phyloP scores from a whole-genome alignment of 2,797 vertebrate genomes.

The Enteromius radiatus region DNA sequence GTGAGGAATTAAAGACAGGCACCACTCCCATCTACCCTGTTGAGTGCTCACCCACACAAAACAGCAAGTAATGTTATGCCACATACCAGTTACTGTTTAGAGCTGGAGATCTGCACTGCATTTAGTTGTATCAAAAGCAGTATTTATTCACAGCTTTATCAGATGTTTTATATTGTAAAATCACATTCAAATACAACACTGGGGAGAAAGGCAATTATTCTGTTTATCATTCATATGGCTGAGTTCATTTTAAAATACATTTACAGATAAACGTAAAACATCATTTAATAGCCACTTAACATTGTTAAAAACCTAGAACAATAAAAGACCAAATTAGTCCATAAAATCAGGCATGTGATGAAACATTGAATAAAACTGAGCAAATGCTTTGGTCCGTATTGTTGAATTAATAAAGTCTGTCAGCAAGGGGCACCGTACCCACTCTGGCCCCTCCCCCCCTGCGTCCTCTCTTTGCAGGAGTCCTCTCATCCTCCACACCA shows the following conservation, averaged over 20 bases:
- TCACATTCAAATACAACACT: conserved; percentile 19
- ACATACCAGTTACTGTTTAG: conserved; percentile 53
- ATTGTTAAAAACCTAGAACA: background rate
- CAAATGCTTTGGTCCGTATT: conserved; percentile 15
- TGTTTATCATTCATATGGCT: conserved; percentile 1
- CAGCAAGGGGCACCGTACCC: conserved; percentile 73
- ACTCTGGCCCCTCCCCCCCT: conserved; percentile 78
- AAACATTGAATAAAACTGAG: background rate
- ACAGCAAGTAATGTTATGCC: conserved; percentile 5
- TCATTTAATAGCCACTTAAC: conserved; percentile 34
- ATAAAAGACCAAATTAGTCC: background rate
- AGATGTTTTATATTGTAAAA: conserved; percentile 38
- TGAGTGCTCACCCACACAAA: conserved; percentile 37
- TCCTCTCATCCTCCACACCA: conserved; percentile 77
- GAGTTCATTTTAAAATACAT: conserved; percentile 30
- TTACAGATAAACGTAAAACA: conserved; percentile 16
- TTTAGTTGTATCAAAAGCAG: conserved; percentile 36
- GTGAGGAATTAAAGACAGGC: conserved; percentile 30
- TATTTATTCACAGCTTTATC: conserved; percentile 43
- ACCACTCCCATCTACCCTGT: conserved; percentile 37
- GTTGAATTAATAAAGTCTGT: conserved; percentile 42
- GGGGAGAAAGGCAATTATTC: background rate
- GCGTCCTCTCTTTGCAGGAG: conserved; percentile 90
- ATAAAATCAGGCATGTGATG: conserved; percentile 15
- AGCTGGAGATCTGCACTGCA: conserved; percentile 44